phyloP scores from a whole-genome alignment of 2,797 vertebrate species.

The Allobates femoralis region DNA sequence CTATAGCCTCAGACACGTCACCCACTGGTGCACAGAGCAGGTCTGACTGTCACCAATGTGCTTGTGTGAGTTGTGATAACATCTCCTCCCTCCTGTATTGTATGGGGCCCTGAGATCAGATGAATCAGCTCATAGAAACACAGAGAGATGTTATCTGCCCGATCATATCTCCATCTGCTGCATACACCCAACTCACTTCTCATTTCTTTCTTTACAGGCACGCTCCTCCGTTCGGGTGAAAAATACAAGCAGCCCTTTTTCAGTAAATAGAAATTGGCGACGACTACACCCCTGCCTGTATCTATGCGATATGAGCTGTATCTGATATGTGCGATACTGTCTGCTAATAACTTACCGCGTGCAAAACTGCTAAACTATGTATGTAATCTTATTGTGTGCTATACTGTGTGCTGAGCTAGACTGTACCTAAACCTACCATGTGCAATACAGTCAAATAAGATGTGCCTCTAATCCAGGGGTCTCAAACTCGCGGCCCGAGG shows the following conservation, averaged over 20 bases:
- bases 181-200: slow-evolving; percentile 15
- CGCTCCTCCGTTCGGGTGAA: not conserved
- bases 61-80: slow-evolving; percentile 22
- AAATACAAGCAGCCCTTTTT: not conserved
- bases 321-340: too few relatives aligned
- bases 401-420: not conserved
- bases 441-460: too few relatives aligned
- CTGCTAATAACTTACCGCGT: not conserved
- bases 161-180: slow-evolving; percentile 24
- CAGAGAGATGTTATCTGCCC: slow-evolving; percentile 21
- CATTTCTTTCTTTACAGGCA: slow-evolving; percentile 17
- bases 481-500: too few relatives aligned
- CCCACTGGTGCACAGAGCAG: not conserved
- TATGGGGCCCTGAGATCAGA: slow-evolving; percentile 22
- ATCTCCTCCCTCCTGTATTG: slow-evolving; percentile 20
- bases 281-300: not conserved
- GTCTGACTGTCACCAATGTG: slow-evolving; percentile 3
- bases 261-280: not conserved
- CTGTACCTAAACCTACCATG: not conserved
- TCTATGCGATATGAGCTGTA: not conserved
- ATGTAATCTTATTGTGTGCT: too few relatives aligned
- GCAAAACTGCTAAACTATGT: too few relatives aligned
- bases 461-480: too few relatives aligned
- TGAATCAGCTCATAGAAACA: slow-evolving; percentile 46
- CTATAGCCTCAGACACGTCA: not conserved